Base-by-base conservation (phyloP, 1,140 invertebrate species). In the Radopholus similis region DNA sequence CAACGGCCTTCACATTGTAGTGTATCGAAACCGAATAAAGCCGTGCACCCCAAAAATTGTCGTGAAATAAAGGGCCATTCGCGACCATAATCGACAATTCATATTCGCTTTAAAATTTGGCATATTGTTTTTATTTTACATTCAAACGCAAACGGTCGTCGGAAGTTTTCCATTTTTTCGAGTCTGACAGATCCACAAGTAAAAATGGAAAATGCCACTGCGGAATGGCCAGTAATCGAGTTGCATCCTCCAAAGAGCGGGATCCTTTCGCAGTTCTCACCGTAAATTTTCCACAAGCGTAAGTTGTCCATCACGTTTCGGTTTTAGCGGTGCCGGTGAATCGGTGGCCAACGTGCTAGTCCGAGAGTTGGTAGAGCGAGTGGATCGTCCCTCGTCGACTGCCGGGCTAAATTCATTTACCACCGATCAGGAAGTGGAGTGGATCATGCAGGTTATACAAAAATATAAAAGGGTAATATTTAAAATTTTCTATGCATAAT, bases 391-490 rank as follows among this genome's bases (percentile, higher is more conserved):
- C 18, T 18, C 73, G 13, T 40, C 30, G 21, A 30, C 37, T 13
- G 13, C 26, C 21, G 26, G 42, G 13, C 6, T 18, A n/a, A 57
- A 53, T 11, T 8, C 23, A 13, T 60, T 78, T 30, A 37, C n/a
- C 13, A 66, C 34, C 44, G 73, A 77, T 18, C 32, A 34, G 4
- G 75, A 75, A 21, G 51, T 75, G 28, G 63, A 75, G 5, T 75
- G 73, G 73, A 51, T 75, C 37, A 75, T 75, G 73, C 73, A 75
- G 62, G 73, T 77, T 21, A n/a, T 5, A 13, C 30, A 51, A 21
- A 51, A 2, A 51, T 51, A 11, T 23, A 9, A 21, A 51, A 21
- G 2, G 15, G 18, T 34, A 18, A 38, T 15, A 47, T 11, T 28
- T 9, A 21, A 58, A 15, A 15, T 5, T 1, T 70, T 68, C n/a